These are phyloP conservation scores for Drosophila tanythrix DNA, from an alignment of 2,888 invertebrate species.

Conservation along the genomic window DNA sequence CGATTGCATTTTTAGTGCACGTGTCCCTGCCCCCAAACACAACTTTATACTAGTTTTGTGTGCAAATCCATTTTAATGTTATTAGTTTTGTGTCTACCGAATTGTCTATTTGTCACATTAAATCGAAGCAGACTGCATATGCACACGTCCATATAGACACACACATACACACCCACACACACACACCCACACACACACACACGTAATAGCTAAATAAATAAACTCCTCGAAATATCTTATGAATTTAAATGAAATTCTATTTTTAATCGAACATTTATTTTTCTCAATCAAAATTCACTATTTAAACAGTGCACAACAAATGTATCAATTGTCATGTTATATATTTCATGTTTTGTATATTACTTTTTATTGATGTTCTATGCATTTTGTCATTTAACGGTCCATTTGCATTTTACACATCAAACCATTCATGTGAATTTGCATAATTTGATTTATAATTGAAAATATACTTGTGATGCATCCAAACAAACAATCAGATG, in stretches of 20 bases:
- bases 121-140: constrained; percentile 29
- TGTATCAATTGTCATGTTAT: neutral
- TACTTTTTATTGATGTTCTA: neutral
- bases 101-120: constrained; percentile 36
- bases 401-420: constrained; percentile 8
- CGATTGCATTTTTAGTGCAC: constrained; percentile 42
- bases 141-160: constrained; percentile 24
- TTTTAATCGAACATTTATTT: neutral
- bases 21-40: constrained; percentile 9
- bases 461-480: constrained; percentile 8
- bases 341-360: neutral
- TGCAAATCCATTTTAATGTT: constrained; percentile 35
- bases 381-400: neutral
- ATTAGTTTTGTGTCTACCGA: constrained; percentile 15
- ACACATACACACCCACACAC: neutral
- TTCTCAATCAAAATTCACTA: constrained; percentile 19
- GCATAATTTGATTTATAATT: constrained; percentile 21
- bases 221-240: neutral
- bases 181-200: neutral
- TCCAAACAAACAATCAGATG: constrained; percentile 9
- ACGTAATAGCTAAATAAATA: constrained; percentile 8
- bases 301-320: neutral
- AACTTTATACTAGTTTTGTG: neutral
- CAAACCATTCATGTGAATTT: constrained; percentile 7
- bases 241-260: constrained; percentile 12